Evolutionary conservation across 2,797 vertebrate genomes (phyloP), one percentile per base, ranked within the genome.

Genomic region (Ispidina lecontei): DNA sequence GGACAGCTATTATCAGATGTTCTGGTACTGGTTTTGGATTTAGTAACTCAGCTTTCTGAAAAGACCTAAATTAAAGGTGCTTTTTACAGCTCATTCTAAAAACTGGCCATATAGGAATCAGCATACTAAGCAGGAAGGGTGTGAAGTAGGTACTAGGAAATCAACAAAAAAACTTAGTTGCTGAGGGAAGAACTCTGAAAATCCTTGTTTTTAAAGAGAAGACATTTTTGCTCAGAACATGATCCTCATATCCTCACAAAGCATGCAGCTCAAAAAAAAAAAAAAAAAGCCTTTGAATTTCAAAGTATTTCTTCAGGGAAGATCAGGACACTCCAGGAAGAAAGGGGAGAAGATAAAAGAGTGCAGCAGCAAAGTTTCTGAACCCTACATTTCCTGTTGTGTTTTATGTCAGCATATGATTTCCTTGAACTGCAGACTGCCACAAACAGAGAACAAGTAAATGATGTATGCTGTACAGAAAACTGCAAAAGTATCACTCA

Each of bases 341-440:
- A 86, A 94, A 75, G 33, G 20, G n/a, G 41, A 89, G 51, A 21
- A 91, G 87, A 94, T 91, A 80, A 94, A 93, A 90, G 56, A 83
- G 35, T 13, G 10, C 22, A 77, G 63, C 5, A 77, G 63, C 4
- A 77, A 87, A 91, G 43, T 81, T 80, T 92, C 86, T 75, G 80
- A 95, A 72, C 31, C 6, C 51, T 91, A 71, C 31, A 83, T 52
- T 69, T 95, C 56, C 56, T 47, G 68, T 77, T 87, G 64, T 0
- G 0, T 92, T 91, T 94, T 77, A 22, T 93, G 84, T 92, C 93
- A 95, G 91, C 94, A 95, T 90, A 90, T 84, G 88, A 94, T 90
- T 94, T 94, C 80, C 94, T 94, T 94, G 83, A 88, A 88, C 59
- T 91, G 88, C 95, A 94, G 55, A 79, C 69, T 91, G 78, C 77